Evolutionary conservation across 2,888 invertebrate genomes (phyloP), one percentile per base, ranked within the genome.

Genomic region (Cyrtodaria siliqua): DNA sequence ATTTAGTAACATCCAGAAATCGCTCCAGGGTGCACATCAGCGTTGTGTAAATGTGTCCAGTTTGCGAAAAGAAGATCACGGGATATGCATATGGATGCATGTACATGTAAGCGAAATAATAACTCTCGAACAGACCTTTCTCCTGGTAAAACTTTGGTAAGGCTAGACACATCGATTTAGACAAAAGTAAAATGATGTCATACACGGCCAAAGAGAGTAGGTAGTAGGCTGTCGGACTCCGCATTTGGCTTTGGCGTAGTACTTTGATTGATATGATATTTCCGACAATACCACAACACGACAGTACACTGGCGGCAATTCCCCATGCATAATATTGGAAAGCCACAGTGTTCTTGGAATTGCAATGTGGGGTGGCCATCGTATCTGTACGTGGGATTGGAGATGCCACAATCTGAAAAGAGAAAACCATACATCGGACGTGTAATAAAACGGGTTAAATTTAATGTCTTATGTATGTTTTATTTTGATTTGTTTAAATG

Each of bases 181-280:
- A 90, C 86, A 97, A 94, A 87, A 98, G 96, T 86, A 99, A 95
- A 82, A 97, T 95, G 14, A 97, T 97, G 94, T 99, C 99, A 93
- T 97, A 98, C 87, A 97, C 95, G 26, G 99, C 98, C 86, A 99
- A 95, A 3, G 98, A 98, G 83, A 97, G 97, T 75, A 99, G 95
- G 91, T 98, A 95, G 93, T 97, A 97, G 94, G 98, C 98, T 91
- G 98, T 97, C 91, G 98, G 98, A 72, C 97, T 97, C 89, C 97
- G 95, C 98, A 99, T 98, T 93, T 98, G 97, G 66, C 97, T 95
- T 70, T 90, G 87, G 42, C 86, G 81, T 33, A 92, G 84, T 2
- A 92, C 92, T n/a, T 89, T 83, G 16, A 92, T 90, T n/a, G n/a
- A n/a, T n/a, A n/a, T n/a, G n/a, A n/a, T n/a, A n/a, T n/a, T n/a